Conservation (phyloP, 2,888 invertebrate genomes). For the Palloptera scutellata region DNA sequence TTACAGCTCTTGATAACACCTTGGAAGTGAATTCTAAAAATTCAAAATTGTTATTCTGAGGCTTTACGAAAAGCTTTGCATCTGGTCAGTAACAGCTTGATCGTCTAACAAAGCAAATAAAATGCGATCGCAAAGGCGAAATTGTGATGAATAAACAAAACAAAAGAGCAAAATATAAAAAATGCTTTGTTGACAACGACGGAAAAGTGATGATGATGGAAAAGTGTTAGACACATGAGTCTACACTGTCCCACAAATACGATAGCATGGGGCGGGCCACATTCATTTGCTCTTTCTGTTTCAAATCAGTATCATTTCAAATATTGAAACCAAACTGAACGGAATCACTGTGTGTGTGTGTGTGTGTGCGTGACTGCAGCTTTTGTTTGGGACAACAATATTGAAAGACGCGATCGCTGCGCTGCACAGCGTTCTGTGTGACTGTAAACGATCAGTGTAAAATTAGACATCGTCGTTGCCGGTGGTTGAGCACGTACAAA, state of each 20-base stretch:
- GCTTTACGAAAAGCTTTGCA: too few relatives aligned
- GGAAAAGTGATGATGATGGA: not conserved
- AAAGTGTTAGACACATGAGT: not conserved
- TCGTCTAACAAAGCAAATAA: too few relatives aligned
- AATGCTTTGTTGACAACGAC: not conserved
- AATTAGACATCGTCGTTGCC: slow-evolving; percentile 19
- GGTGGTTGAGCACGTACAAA: slow-evolving; percentile 16
- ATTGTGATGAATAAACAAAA: slow-evolving; percentile 21
- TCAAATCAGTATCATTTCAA: too few relatives aligned
- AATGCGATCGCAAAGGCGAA: slow-evolving; percentile 21
- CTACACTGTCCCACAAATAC: not conserved
- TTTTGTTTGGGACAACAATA: slow-evolving; percentile 15
- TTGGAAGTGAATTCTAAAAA: too few relatives aligned
- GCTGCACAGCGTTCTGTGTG: too few relatives aligned
- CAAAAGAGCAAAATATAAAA: not conserved
- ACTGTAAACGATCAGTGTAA: slow-evolving; percentile 19
- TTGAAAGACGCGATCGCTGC: not conserved
- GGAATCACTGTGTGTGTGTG: not conserved
- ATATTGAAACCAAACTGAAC: too few relatives aligned
- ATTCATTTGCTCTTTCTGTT: not conserved
- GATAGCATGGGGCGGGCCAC: not conserved
- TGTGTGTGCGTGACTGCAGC: not conserved
- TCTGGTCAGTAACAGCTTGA: too few relatives aligned
- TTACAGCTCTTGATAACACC: too few relatives aligned
- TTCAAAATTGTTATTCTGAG: too few relatives aligned